Evolutionary conservation across 2,113 vertebrate species (phyloP), one percentile per base, ranked within the genome.

Genomic region (Delphinapterus leucas): DNA sequence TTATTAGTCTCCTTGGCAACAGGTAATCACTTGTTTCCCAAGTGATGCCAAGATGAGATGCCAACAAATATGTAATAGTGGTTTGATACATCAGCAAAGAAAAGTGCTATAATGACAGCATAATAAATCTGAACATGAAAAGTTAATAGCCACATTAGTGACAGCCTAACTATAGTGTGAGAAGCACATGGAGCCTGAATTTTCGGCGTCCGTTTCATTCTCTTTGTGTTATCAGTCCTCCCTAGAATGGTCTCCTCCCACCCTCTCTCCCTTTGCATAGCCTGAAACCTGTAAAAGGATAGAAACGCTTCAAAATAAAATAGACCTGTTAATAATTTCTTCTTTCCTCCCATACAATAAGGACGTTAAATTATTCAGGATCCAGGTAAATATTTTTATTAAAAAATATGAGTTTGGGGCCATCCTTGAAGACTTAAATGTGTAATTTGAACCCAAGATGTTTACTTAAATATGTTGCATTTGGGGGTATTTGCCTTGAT

Each of bases 1-100:
- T 98, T 97, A 98, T 98, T 98, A 98, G 98, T 98, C 97, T 98
- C 98, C 98, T 98, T 98, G 98, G 98, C 97, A 99, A 98, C 97
- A 84, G 93, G 94, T 98, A 98, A 99, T 98, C 97, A 96, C 98
- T 99, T 98, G 95, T 98, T 98, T 98, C 98, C 93, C 94, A 36
- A 36, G 36, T 36, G 36, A 36, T 36, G 36, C 36, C 36, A 36
- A 98, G 98, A 98, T 98, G 98, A 98, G 97, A 98, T 98, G 98
- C 98, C 98, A 98, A 98, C 98, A 99, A 98, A 98, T 98, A 98
- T 94, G 96, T 95, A 98, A 97, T 97, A 98, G 97, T 87, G 90
- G 97, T 88, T 98, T 98, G 98, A 98, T 98, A 97, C 96, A 98
- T 98, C 96, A 98, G 93, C 96, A 95, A 98, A 92, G 82, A 96